Evolutionary conservation across 2,797 vertebrate genomes (phyloP).

Genomic region (Emydoidea blandingii): DNA sequence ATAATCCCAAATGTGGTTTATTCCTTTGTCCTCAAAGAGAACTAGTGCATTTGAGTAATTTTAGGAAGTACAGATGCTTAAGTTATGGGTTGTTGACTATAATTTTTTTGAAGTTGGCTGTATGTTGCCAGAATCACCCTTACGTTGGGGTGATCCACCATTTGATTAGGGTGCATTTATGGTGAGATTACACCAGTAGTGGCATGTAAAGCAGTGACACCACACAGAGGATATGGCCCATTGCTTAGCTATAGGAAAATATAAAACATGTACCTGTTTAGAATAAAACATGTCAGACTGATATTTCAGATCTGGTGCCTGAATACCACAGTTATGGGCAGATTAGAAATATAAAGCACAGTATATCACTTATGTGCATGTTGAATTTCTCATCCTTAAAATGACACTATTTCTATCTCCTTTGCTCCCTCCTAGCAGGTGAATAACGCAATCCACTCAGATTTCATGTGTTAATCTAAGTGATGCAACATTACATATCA

Average conservation of each 20-base stretch:
- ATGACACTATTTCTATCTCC: slow-evolving; percentile 21
- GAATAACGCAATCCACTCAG: neutral
- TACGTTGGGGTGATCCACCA: neutral
- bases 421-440: slow-evolving; percentile 46
- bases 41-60: neutral
- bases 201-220: neutral
- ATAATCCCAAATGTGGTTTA: neutral
- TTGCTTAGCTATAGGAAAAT: neutral
- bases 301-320: neutral
- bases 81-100: neutral
- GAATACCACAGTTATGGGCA: neutral
- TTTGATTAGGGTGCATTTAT: neutral
- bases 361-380: slow-evolving; percentile 19
- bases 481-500: neutral
- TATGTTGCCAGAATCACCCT: rapidly evolving
- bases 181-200: neutral
- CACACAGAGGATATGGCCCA: neutral
- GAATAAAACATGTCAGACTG: neutral
- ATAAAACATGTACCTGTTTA: neutral
- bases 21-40: neutral
- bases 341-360: neutral
- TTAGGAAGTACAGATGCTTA: neutral
- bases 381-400: slow-evolving; percentile 45
- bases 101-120: neutral
- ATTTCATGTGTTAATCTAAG: slow-evolving; percentile 24